Evolutionary conservation across 2,888 invertebrate species (phyloP).

Genomic region (Clostera curtula): DNA sequence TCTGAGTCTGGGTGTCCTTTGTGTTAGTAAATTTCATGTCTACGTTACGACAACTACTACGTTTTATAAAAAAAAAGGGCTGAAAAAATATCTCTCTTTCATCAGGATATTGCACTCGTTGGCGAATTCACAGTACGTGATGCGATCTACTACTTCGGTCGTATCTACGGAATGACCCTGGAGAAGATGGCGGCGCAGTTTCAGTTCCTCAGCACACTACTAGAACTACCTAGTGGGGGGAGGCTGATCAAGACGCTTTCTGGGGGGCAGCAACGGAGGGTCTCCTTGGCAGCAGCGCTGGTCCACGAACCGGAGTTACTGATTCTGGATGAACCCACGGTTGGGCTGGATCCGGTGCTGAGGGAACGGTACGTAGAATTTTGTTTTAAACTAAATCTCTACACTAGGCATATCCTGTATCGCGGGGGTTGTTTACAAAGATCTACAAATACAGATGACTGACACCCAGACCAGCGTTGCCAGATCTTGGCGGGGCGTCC

Average conservation of each 20-base stretch:
- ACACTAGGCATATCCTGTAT: too few relatives aligned
- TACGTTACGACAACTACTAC: too few relatives aligned
- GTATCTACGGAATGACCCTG: constrained; percentile 85
- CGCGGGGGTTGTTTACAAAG: too few relatives aligned
- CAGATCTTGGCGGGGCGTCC: too few relatives aligned
- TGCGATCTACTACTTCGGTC: constrained; percentile 90
- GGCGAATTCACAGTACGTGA: constrained; percentile 88
- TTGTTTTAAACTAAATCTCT: too few relatives aligned
- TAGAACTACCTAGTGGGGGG: constrained; percentile 84
- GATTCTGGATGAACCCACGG: constrained; percentile 94
- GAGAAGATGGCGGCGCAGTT: constrained; percentile 78
- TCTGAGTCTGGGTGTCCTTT: too few relatives aligned
- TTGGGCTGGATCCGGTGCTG: constrained; percentile 93
- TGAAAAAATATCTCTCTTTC: too few relatives aligned
- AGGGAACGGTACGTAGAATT: constrained; percentile 80
- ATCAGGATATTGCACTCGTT: constrained; percentile 85
- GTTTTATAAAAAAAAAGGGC: too few relatives aligned
- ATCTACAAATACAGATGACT: too few relatives aligned
- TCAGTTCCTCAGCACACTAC: constrained; percentile 78
- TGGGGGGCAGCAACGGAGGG: constrained; percentile 92
- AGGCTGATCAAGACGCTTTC: constrained; percentile 81
- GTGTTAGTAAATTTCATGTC: too few relatives aligned
- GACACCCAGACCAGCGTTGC: too few relatives aligned
- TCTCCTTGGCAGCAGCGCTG: constrained; percentile 91
- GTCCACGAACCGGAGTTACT: constrained; percentile 91